Evolutionary conservation across 2,113 vertebrate genomes (phyloP), one percentile per base, ranked within the genome.

Genomic region (Ochotona princeps): DNA sequence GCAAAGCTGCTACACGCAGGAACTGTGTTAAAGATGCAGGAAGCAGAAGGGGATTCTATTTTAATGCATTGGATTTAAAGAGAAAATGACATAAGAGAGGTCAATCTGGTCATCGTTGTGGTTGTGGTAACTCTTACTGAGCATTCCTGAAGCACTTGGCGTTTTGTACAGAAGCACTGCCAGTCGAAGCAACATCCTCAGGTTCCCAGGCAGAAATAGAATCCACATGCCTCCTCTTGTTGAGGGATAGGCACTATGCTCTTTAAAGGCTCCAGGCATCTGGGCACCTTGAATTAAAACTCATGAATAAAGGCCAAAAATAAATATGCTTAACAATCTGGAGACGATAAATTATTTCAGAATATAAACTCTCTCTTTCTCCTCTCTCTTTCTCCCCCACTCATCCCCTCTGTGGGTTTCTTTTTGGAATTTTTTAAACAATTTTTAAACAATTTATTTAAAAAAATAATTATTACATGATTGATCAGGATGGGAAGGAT

Each of bases 261-360:
- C 61, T 85, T 18, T 63, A 93, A 96, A 93, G 70, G 2, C n/a
- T 95, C 13, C 2, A 9, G n/a, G 54, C 65, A 89, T 47, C 21
- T 81, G 14, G n/a, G 4, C 23, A 96, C 60, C n/a, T 85, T 97
- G 51, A 89, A 87, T 74, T 92, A 84, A 51, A 75, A 96, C 13
- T 3, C 88, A 93, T 18, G 75, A 91, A 49, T 89, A 83, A 89
- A 93, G 35, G 15, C 1, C 4, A 61, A 76, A 87, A 85, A 83
- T 78, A 94, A 94, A 69, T 66, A 61, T n/a, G 25, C 74, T 61
- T 25, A 38, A 21, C 32, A 85, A 85, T 72, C n/a, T 67, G 63
- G 57, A 70, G 15, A 88, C 14, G 51, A 44, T 44, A 93, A 85
- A 67, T 44, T 2, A 86, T 21, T 80, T 92, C 88, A 92, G 49